Evolutionary conservation across 1,140 invertebrate species (phyloP).

Genomic region (Neuroterus valhalla): DNA sequence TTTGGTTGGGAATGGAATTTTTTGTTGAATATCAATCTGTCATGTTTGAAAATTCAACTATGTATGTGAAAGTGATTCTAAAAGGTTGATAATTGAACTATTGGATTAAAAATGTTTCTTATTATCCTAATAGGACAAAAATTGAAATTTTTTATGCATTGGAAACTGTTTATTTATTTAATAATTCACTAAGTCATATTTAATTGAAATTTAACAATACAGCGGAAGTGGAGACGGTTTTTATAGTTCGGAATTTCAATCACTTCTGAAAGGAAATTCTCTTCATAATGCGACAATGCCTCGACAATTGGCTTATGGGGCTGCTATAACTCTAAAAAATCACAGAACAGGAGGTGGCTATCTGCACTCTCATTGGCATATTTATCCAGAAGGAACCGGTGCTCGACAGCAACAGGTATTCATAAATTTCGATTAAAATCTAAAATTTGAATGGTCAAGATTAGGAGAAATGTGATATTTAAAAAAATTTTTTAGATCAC

Average conservation of each 20-base stretch:
- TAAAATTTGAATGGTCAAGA: background rate
- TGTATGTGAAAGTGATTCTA: too few species aligned
- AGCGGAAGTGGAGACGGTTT: slow-evolving; percentile 98
- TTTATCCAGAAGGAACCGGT: slow-evolving; percentile 94
- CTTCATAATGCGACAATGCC: slow-evolving; percentile 97
- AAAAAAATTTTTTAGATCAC: slow-evolving; percentile 82
- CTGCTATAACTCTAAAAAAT: slow-evolving; percentile 94
- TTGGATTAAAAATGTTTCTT: too few species aligned
- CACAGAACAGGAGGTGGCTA: slow-evolving; percentile 96
- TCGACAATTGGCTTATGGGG: slow-evolving; percentile 91
- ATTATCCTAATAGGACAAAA: too few species aligned
- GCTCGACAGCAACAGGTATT: slow-evolving; percentile 93
- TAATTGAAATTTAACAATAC: slow-evolving; percentile 7
- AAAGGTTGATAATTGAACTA: too few species aligned
- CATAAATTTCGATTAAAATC: background rate
- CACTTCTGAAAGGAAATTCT: slow-evolving; percentile 94
- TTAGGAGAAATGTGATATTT: slow-evolving; percentile 6
- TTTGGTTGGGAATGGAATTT: too few species aligned
- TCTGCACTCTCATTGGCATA: slow-evolving; percentile 96
- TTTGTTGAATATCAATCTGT: too few species aligned
- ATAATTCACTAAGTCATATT: too few species aligned
- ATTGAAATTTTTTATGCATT: too few species aligned
- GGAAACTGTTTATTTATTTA: too few species aligned
- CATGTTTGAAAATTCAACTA: too few species aligned
- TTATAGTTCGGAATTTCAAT: slow-evolving; percentile 97